Percentiles rank a stretch among this genome's conserved stretches.
phyloP scores from a whole-genome alignment of 1,140 invertebrate genomes.

The Adoxophyes honmai region DNA sequence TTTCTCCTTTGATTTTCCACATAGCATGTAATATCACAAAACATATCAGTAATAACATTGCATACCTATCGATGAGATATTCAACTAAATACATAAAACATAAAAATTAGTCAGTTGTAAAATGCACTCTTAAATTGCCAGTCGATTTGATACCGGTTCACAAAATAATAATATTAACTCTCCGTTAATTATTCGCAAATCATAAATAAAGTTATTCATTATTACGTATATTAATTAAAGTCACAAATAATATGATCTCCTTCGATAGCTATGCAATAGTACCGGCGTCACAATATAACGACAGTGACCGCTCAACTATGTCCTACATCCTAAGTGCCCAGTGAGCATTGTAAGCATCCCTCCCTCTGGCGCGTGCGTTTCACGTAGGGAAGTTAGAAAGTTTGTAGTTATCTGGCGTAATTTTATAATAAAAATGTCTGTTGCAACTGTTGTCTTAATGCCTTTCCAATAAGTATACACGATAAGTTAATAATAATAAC shows the following conservation, averaged over 20 bases:
- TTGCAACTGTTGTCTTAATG: constrained; percentile 21
- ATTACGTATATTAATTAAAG: background rate
- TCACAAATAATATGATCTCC: background rate
- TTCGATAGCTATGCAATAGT: constrained; percentile 31
- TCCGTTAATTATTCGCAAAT: too few relatives aligned
- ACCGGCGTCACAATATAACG: constrained; percentile 27
- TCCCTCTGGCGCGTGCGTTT: background rate
- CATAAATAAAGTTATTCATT: too few relatives aligned
- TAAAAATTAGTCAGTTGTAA: too few relatives aligned
- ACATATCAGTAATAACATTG: constrained; percentile 53
- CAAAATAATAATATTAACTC: too few relatives aligned
- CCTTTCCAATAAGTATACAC: too few relatives aligned
- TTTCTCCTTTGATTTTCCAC: constrained; percentile 64
- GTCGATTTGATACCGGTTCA: too few relatives aligned
- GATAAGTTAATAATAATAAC: too few relatives aligned
- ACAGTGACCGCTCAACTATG: constrained; percentile 23
- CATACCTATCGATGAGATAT: constrained; percentile 30
- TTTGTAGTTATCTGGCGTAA: constrained; percentile 50
- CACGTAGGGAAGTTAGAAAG: constrained; percentile 24
- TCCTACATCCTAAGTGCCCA: constrained; percentile 27
- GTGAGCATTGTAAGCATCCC: constrained; percentile 19
- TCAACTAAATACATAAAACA: background rate
- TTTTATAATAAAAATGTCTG: constrained; percentile 57
- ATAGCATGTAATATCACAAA: constrained; percentile 72
- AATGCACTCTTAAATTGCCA: too few relatives aligned